phyloP scores from a whole-genome alignment of 2,888 invertebrate species.

The Carcina quercana region DNA sequence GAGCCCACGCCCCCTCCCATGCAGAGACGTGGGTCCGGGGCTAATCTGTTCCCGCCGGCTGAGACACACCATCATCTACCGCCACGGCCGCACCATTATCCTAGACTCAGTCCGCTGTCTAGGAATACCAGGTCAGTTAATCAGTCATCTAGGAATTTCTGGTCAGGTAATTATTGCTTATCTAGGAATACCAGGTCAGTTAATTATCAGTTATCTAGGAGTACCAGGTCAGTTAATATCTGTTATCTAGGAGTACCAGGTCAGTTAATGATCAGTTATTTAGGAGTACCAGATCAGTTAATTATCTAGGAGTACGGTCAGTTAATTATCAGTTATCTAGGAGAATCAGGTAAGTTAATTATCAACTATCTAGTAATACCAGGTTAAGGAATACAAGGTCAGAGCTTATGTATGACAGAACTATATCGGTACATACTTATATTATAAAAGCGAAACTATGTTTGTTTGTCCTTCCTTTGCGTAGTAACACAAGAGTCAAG shows the following conservation, averaged over 20 bases:
- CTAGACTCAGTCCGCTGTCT: constrained; percentile 87
- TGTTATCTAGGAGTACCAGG: constrained; percentile 81
- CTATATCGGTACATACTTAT: no score
- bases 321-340: background rate
- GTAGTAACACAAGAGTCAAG: no score
- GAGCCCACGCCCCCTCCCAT: constrained; percentile 92
- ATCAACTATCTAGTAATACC: no score
- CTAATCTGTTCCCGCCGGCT: constrained; percentile 90
- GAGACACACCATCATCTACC: constrained; percentile 55
- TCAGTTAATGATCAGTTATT: constrained; percentile 13
- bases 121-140: constrained; percentile 71
- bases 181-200: constrained; percentile 76
- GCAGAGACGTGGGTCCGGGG: constrained; percentile 88
- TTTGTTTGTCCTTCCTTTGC: no score
- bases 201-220: background rate
- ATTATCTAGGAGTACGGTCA: constrained; percentile 80
- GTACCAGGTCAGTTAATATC: no score
- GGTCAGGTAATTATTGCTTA: no score
- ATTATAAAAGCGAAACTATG: no score
- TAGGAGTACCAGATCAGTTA: background rate
- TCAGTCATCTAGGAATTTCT: background rate
- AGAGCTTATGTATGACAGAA: no score
- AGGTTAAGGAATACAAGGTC: no score
- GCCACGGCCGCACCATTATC: constrained; percentile 73
- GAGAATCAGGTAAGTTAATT: no score